These are phyloP conservation scores for Eciton burchellii DNA, from an alignment of 1,140 invertebrate species.

Conservation along the genomic window DNA sequence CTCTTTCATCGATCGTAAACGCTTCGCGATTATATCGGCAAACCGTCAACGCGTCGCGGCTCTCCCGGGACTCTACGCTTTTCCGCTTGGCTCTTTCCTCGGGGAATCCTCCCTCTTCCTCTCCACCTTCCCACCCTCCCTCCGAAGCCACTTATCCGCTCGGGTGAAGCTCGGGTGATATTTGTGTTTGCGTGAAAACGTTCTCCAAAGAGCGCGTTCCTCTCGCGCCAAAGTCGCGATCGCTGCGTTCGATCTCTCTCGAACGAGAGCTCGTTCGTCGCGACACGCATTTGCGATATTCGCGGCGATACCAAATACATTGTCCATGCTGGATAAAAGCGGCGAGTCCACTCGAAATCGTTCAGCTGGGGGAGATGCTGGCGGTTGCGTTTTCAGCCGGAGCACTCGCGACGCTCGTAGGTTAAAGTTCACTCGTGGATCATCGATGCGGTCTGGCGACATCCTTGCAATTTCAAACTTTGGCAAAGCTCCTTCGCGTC, in stretches of 20 bases:
- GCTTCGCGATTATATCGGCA: too few species aligned
- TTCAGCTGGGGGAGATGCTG: slow-evolving; percentile 9
- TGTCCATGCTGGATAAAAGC: slow-evolving; percentile 40
- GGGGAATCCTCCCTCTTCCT: not conserved
- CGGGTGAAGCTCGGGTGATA: not conserved
- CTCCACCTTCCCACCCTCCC: too few species aligned
- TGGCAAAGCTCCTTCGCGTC: slow-evolving; percentile 6
- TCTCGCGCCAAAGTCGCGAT: slow-evolving; percentile 8
- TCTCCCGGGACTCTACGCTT: too few species aligned
- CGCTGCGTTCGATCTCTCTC: not conserved
- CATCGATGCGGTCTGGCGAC: not conserved
- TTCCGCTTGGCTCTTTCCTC: not conserved
- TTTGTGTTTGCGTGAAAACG: not conserved
- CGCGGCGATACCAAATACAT: not conserved
- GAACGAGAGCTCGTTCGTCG: not conserved
- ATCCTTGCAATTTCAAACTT: slow-evolving; percentile 52
- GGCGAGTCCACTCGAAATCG: slow-evolving; percentile 22
- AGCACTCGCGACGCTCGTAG: not conserved
- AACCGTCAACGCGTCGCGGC: too few species aligned
- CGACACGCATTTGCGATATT: too few species aligned
- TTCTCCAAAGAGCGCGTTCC: not conserved
- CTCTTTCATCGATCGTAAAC: not conserved
- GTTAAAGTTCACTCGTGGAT: slow-evolving; percentile 32
- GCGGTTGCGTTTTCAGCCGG: not conserved
- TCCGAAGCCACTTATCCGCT: not conserved